Conservation (phyloP, 2,797 vertebrate species). For the Coracias cyanogaster region DNA sequence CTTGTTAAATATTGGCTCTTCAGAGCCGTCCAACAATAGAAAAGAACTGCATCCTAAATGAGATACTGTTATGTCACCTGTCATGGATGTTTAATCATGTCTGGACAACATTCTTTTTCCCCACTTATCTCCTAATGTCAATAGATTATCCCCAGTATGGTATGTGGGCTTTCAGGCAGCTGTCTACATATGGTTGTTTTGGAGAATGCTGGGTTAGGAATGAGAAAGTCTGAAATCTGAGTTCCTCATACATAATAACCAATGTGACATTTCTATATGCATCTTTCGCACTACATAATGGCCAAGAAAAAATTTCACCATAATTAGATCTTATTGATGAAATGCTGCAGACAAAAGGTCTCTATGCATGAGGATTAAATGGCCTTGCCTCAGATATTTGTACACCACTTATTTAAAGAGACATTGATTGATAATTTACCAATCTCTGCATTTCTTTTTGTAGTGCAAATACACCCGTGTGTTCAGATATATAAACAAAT, state of each 20-base stretch:
- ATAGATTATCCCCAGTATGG: neutral
- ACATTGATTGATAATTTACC: constrained; percentile 28
- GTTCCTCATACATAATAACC: neutral
- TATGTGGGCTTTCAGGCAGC: neutral
- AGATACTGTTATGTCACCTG: neutral
- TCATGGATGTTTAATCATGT: neutral
- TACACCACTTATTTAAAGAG: constrained; percentile 22
- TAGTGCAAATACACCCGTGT: neutral
- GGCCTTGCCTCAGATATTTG: constrained; percentile 16
- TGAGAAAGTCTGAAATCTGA: neutral
- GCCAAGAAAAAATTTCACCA: neutral
- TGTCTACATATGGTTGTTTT: neutral
- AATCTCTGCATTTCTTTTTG: neutral
- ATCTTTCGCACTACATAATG: neutral
- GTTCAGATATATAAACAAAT: neutral
- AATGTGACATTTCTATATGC: neutral
- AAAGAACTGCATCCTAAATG: neutral
- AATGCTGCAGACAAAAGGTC: constrained; percentile 5
- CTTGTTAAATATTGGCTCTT: constrained; percentile 29
- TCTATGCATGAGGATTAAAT: neutral
- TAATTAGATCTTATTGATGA: constrained; percentile 15
- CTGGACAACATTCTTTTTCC: neutral
- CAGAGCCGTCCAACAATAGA: neutral
- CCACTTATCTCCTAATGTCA: neutral
- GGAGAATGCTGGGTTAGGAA: neutral